Percentiles rank a stretch among this genome's conserved stretches.
These are phyloP conservation scores for Gryllus longicercus DNA, from an alignment of 2,888 invertebrate genomes.

Conservation along the genomic window DNA sequence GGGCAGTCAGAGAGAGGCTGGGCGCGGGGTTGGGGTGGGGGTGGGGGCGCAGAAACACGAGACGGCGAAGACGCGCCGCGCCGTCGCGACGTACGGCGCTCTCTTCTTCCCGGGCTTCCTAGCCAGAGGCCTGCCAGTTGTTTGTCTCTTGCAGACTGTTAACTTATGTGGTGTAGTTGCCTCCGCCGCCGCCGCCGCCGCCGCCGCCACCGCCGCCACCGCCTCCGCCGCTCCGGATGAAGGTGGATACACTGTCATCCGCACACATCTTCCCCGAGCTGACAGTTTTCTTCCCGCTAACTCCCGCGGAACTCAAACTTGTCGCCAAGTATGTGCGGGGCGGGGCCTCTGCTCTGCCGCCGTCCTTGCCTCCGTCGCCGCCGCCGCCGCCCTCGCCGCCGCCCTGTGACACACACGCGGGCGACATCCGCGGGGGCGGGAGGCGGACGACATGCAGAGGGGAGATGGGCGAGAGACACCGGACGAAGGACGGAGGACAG, in stretches of 20 bases:
- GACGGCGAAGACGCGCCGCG: too few species aligned
- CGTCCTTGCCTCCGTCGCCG: too few species aligned
- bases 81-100: too few species aligned
- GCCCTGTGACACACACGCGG: too few species aligned
- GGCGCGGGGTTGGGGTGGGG: too few species aligned
- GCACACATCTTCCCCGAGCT: slow-evolving; percentile 2
- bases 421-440: too few species aligned
- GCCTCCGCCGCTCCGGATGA: not conserved
- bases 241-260: slow-evolving; percentile 17
- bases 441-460: too few species aligned
- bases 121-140: slow-evolving; percentile 3
- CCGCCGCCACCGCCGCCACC: not conserved
- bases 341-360: not conserved
- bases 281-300: slow-evolving; percentile 8
- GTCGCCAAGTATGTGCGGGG: not conserved
- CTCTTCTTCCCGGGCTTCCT: not conserved
- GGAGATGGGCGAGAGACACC: too few species aligned
- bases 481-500: too few species aligned
- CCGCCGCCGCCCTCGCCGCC: too few species aligned
- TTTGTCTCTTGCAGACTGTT: slow-evolving; percentile 8
- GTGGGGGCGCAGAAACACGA: too few species aligned
- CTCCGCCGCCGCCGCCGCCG: not conserved
- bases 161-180: slow-evolving; percentile 11
- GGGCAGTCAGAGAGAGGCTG: too few species aligned
- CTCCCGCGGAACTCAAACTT: slow-evolving; percentile 11